Conservation (phyloP, 2,797 vertebrate species). For the Syndactyla subalaris region DNA sequence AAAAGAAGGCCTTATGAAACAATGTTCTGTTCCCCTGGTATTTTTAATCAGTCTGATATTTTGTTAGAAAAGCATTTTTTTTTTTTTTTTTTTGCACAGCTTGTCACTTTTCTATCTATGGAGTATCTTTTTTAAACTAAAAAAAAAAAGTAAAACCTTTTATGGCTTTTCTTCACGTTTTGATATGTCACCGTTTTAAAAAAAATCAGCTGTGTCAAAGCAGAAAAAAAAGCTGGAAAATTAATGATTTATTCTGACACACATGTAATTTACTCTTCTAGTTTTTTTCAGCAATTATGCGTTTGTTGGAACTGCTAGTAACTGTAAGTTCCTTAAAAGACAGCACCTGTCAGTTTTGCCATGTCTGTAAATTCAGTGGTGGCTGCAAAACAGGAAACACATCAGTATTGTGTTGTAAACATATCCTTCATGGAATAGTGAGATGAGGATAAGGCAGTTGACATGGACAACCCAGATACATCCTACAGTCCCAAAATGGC, state of each 20-base stretch:
- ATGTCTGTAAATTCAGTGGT: not conserved
- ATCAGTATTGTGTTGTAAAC: constrained; percentile 6
- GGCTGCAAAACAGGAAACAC: not conserved
- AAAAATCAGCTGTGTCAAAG: constrained; percentile 37
- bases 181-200: not conserved
- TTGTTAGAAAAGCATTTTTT: constrained; percentile 56
- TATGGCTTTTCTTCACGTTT: not conserved
- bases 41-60: constrained; percentile 76
- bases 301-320: constrained; percentile 49
- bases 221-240: constrained; percentile 32
- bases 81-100: not conserved
- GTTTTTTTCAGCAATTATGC: constrained; percentile 16
- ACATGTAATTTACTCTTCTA: constrained; percentile 40
- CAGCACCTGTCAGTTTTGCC: constrained; percentile 1
- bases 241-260: constrained; percentile 50
- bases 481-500: not conserved
- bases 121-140: constrained; percentile 13
- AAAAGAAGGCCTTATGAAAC: constrained; percentile 75
- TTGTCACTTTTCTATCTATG: constrained; percentile 40
- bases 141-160: constrained; percentile 6
- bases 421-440: not conserved
- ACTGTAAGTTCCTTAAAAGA: constrained; percentile 33
- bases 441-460: not conserved
- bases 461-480: not conserved
- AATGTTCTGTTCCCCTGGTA: constrained; percentile 70